Percentiles rank a stretch among this genome's conserved stretches.
Evolutionary conservation across 2,113 vertebrate genomes (phyloP).

Genomic region (Chascanopsetta lugubris): DNA sequence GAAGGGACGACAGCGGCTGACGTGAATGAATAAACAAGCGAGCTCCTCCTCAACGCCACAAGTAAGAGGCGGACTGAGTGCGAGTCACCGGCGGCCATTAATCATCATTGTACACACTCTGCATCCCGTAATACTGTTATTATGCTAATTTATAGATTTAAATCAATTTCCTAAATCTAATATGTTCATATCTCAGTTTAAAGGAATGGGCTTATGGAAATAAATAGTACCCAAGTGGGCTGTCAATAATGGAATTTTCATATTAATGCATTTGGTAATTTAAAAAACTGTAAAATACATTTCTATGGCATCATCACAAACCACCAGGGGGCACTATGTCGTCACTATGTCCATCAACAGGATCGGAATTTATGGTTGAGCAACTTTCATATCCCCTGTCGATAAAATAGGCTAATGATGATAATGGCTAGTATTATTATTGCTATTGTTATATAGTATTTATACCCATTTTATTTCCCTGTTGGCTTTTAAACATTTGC

Average conservation of each 20-base stretch:
- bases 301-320: not conserved
- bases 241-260: not conserved
- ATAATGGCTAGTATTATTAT: too few species aligned
- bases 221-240: too few species aligned
- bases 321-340: conserved; percentile 54
- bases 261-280: not conserved
- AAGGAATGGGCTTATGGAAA: too few species aligned
- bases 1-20: conserved; percentile 75
- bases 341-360: too few species aligned
- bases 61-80: conserved; percentile 47
- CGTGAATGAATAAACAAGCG: conserved; percentile 83
- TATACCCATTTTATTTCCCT: not conserved
- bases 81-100: not conserved
- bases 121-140: not conserved
- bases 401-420: too few species aligned
- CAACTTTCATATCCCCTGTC: too few species aligned
- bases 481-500: not conserved
- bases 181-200: too few species aligned
- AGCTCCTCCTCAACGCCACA: conserved; percentile 74
- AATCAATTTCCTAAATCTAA: too few species aligned
- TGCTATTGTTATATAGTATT: too few species aligned
- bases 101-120: not conserved
- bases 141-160: too few species aligned
- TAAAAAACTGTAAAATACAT: conserved; percentile 6
- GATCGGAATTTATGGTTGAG: too few species aligned